phyloP scores from a whole-genome alignment of 1,140 invertebrate genomes.

The Sogatella furcifera region DNA sequence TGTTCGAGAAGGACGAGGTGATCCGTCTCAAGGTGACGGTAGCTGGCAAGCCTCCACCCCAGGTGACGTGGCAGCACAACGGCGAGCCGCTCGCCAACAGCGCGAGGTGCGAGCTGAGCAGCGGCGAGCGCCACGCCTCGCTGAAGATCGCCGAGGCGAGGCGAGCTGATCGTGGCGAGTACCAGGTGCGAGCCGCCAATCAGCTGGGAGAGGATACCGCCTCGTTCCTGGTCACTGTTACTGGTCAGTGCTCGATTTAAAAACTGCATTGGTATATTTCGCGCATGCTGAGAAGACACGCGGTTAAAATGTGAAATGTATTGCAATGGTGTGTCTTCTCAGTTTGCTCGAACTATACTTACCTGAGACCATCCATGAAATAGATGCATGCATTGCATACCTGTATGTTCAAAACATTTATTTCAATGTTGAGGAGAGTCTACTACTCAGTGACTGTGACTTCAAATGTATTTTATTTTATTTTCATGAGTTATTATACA shows the following conservation, averaged over 20 bases:
- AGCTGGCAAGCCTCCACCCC: conserved; percentile 74
- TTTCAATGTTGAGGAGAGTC: too few relatives aligned
- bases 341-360: too few relatives aligned
- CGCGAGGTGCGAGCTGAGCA: conserved; percentile 52
- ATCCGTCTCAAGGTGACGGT: conserved; percentile 81
- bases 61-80: conserved; percentile 77
- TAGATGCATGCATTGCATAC: too few relatives aligned
- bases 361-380: too few relatives aligned
- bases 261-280: too few relatives aligned
- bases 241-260: conserved; percentile 37
- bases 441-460: too few relatives aligned
- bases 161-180: conserved; percentile 74
- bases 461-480: too few relatives aligned
- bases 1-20: conserved; percentile 80
- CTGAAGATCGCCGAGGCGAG: conserved; percentile 61
- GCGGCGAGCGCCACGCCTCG: conserved; percentile 54
- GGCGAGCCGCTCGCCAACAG: conserved; percentile 53
- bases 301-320: too few relatives aligned
- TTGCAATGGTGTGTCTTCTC: too few relatives aligned
- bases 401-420: too few relatives aligned
- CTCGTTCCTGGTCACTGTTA: conserved; percentile 76
- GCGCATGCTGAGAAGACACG: too few relatives aligned
- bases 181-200: conserved; percentile 68
- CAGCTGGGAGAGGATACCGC: conserved; percentile 66
- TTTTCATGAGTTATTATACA: too few relatives aligned